Conservation (phyloP, 2,888 invertebrate genomes). For the Cheilosia urbana region DNA sequence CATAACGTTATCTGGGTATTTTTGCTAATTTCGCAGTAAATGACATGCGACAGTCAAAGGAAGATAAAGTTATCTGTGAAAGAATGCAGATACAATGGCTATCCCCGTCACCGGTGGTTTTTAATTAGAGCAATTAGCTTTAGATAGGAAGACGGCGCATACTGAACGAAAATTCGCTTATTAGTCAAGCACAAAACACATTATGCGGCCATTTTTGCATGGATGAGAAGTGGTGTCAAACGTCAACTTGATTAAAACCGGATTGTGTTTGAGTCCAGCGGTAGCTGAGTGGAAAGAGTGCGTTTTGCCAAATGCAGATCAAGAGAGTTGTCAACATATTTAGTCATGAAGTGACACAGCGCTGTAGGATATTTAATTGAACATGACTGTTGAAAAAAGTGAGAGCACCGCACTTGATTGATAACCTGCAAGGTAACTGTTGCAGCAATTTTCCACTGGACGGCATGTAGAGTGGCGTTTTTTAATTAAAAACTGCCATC, state of each 20-base stretch:
- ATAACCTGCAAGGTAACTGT: background rate
- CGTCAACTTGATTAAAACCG: slow-evolving; percentile 15
- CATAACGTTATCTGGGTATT: slow-evolving; percentile 14
- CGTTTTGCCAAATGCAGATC: slow-evolving; percentile 18
- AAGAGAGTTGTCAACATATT: slow-evolving; percentile 39
- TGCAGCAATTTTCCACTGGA: background rate
- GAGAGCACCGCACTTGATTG: background rate
- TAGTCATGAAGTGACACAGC: slow-evolving; percentile 22
- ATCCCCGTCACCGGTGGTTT: background rate
- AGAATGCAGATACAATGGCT: background rate
- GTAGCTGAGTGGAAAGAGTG: background rate
- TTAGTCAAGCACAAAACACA: no score
- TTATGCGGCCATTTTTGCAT: slow-evolving; percentile 22
- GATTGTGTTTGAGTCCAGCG: slow-evolving; percentile 29
- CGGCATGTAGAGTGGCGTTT: no score
- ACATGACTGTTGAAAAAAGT: background rate
- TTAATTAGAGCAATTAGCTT: slow-evolving; percentile 34
- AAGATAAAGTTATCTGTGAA: slow-evolving; percentile 14
- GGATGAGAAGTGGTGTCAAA: background rate
- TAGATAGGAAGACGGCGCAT: background rate
- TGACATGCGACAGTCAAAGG: slow-evolving; percentile 24
- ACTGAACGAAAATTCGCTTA: background rate
- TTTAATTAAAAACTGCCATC: no score
- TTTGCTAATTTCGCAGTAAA: slow-evolving; percentile 1
- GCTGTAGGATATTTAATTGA: background rate